phyloP scores from a whole-genome alignment of 2,888 invertebrate genomes.

The Drosophila putrida region DNA sequence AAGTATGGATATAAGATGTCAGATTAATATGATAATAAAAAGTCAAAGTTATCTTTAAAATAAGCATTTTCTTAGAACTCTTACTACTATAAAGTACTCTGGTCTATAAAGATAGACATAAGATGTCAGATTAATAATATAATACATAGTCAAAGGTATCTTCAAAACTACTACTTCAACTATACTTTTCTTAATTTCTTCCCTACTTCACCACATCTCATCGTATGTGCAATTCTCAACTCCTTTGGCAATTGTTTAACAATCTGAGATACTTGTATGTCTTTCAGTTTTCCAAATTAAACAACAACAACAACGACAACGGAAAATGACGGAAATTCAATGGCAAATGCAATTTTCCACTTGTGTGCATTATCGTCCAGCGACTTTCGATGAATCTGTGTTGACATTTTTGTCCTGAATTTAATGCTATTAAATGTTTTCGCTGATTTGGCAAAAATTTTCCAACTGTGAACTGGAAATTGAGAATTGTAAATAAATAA shows the following conservation, averaged over 20 bases:
- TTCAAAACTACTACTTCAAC: too few species aligned
- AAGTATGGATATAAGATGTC: too few species aligned
- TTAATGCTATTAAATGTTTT: slow-evolving; percentile 50
- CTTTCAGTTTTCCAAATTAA: slow-evolving; percentile 9
- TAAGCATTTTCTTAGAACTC: too few species aligned
- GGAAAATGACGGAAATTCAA: not conserved
- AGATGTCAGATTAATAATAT: too few species aligned
- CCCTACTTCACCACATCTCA: not conserved
- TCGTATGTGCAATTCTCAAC: not conserved
- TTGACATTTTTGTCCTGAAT: slow-evolving; percentile 33
- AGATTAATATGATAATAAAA: too few species aligned
- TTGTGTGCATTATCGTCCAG: slow-evolving; percentile 50
- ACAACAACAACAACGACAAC: slow-evolving; percentile 1
- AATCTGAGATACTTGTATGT: slow-evolving; percentile 9
- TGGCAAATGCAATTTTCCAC: slow-evolving; percentile 73
- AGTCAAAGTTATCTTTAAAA: too few species aligned
- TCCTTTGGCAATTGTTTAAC: slow-evolving; percentile 8
- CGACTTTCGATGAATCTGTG: slow-evolving; percentile 39
- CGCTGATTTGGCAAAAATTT: slow-evolving; percentile 49
- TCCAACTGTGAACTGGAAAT: not conserved
- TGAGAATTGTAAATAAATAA: not conserved
- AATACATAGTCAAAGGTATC: too few species aligned
- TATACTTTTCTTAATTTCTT: too few species aligned
- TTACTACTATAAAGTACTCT: too few species aligned
- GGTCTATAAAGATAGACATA: too few species aligned